Evolutionary conservation across 2,888 invertebrate species (phyloP).

Genomic region (Leptogaster cylindrica): DNA sequence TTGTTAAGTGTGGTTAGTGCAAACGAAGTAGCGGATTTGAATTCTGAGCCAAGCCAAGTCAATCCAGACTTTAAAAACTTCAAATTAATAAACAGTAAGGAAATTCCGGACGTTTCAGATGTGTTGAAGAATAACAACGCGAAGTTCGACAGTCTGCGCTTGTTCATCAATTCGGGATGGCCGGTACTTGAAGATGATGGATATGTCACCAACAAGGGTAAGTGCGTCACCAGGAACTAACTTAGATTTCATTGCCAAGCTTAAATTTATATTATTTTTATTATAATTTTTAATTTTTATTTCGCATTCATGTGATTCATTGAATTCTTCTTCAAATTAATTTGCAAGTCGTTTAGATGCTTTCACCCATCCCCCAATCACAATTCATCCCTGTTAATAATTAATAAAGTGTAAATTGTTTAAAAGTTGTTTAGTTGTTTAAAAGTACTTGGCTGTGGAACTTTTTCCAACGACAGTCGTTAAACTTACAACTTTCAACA

Average conservation of each 20-base stretch:
- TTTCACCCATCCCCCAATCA: too few species aligned
- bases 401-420: too few species aligned
- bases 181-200: constrained; percentile 59
- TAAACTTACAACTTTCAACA: too few species aligned
- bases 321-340: too few species aligned
- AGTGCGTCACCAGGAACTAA: too few species aligned
- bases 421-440: too few species aligned
- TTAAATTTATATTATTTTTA: neutral
- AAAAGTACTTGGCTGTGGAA: too few species aligned
- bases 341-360: too few species aligned
- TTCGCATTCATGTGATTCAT: too few species aligned
- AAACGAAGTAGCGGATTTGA: constrained; percentile 47
- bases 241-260: too few species aligned
- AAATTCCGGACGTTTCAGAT: constrained; percentile 56
- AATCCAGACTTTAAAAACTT: constrained; percentile 53
- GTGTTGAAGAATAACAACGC: constrained; percentile 36
- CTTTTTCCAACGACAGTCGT: too few species aligned
- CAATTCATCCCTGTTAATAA: too few species aligned
- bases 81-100: constrained; percentile 58
- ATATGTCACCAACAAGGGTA: constrained; percentile 58
- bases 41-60: constrained; percentile 50
- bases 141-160: constrained; percentile 38
- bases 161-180: constrained; percentile 51
- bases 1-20: constrained; percentile 44
- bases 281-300: neutral